Evolutionary conservation across 2,113 vertebrate genomes (phyloP), one percentile per base, ranked within the genome.

Genomic region (Elanoides forficatus): DNA sequence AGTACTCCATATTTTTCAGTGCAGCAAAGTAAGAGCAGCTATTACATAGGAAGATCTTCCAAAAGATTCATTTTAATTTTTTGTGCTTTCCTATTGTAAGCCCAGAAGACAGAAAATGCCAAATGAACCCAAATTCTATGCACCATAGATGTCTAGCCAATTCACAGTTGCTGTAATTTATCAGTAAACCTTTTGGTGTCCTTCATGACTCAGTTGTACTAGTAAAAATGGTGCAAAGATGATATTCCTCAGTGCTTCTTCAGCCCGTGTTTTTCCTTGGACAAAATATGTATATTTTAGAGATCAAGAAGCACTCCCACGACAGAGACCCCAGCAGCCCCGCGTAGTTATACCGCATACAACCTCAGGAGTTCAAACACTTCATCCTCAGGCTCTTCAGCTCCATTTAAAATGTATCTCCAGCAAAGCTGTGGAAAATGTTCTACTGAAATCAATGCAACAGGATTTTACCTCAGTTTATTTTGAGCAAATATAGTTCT

Each of bases 1-100:
- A 52, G 60, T 83, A 60, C 48, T 79, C 76, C 38, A 25, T 86
- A 40, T 96, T 95, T 90, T 56, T 88, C 43, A 40, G 25, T 92
- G 75, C 79, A 88, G 68, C 80, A 88, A 67, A 63, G 32, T 94
- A 96, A 94, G 81, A 81, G 48, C 55, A 67, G 70, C 70, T 88
- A 36, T 95, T 96, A 93, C 92, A 85, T 93, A 92, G 84, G 73
- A 95, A 95, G 79, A 80, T 83, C 91, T 92, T 97, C 88, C 67
- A 14, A 88, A 94, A 86, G 83, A 70, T 94, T 85, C 6, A 14
- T 90, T 72, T 91, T 88, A 88, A 72, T 85, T 95, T 52, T 96
- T 84, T 87, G 36, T 75, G 58, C 85, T 91, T 86, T 93, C 87
- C 86, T 74, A 0, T n/a, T 73, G 43, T 81, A 74, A 50, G 74